Conservation (phyloP, 2,797 vertebrate genomes). For the Sebastes cheni region DNA sequence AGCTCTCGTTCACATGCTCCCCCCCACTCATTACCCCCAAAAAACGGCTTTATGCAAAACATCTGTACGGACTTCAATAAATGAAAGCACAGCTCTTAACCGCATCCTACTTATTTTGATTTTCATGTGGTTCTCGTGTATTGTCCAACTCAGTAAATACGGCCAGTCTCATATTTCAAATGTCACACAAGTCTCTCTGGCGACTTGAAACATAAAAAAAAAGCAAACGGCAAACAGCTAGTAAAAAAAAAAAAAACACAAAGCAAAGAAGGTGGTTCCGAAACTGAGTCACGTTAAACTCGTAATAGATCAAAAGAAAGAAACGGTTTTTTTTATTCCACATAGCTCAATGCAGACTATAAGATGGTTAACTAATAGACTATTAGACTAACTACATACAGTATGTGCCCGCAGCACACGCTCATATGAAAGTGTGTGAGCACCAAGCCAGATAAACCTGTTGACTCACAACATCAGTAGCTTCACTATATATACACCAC, state of each 20-base stretch:
- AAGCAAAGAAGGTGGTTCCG: constrained; percentile 22
- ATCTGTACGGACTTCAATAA: constrained; percentile 85
- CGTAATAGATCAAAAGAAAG: constrained; percentile 37
- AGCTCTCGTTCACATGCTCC: constrained; percentile 74
- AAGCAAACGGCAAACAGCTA: constrained; percentile 55
- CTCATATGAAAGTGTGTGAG: background rate
- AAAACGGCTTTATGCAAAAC: constrained; percentile 86
- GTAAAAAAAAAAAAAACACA: constrained; percentile 20
- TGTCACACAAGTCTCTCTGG: constrained; percentile 71
- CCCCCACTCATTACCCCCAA: constrained; percentile 71
- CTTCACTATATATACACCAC: background rate
- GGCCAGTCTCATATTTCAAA: constrained; percentile 76
- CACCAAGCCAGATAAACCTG: constrained; percentile 33
- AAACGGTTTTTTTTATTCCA: background rate
- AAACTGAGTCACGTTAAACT: constrained; percentile 46
- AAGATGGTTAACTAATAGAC: constrained; percentile 15
- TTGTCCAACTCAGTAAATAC: constrained; percentile 84
- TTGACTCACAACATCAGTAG: constrained; percentile 31
- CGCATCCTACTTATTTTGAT: constrained; percentile 84
- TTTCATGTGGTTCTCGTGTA: constrained; percentile 85
- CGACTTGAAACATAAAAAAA: constrained; percentile 70
- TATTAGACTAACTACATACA: constrained; percentile 3
- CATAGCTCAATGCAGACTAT: background rate
- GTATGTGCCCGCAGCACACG: background rate
- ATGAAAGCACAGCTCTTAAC: constrained; percentile 83